Percentiles rank a stretch among this genome's conserved stretches.
Conservation (phyloP, 1,140 invertebrate species). For the Medauroidea extradentata region DNA sequence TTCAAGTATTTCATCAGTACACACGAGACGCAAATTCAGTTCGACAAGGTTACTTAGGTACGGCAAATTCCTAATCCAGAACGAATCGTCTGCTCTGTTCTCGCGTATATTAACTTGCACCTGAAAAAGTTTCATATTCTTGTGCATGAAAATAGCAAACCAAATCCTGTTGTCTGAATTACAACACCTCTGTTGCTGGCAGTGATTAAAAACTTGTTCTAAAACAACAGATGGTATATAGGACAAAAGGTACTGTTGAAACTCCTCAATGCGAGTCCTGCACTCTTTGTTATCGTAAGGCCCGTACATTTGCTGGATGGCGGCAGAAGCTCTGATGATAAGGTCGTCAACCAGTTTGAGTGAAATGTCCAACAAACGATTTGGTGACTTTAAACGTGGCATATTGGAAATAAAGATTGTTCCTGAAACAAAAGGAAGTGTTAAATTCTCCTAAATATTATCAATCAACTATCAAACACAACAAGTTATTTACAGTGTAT, state of each 20-base stretch:
- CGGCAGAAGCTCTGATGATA: no score
- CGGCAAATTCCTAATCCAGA: conserved; percentile 43
- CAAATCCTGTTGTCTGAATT: conserved; percentile 7
- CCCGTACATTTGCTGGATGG: no score
- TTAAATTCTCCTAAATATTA: no score
- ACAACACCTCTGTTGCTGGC: not conserved
- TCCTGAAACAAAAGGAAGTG: no score
- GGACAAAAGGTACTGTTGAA: conserved; percentile 11
- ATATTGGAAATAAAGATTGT: no score
- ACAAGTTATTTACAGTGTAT: no score
- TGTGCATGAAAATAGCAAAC: conserved; percentile 17
- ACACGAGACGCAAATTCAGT: conserved; percentile 48
- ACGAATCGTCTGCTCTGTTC: conserved; percentile 13
- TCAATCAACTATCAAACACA: no score
- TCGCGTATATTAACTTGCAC: not conserved
- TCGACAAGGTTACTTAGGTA: conserved; percentile 41
- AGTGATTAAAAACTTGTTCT: conserved; percentile 14
- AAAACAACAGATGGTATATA: conserved; percentile 14
- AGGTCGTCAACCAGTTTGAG: no score
- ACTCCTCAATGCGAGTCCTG: no score
- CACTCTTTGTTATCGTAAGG: no score
- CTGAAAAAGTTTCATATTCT: conserved; percentile 13
- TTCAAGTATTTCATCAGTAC: conserved; percentile 50
- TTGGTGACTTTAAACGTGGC: no score
- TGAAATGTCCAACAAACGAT: no score